Evolutionary conservation across 2,888 invertebrate species (phyloP).

Genomic region (Drosophila glabriapex): DNA sequence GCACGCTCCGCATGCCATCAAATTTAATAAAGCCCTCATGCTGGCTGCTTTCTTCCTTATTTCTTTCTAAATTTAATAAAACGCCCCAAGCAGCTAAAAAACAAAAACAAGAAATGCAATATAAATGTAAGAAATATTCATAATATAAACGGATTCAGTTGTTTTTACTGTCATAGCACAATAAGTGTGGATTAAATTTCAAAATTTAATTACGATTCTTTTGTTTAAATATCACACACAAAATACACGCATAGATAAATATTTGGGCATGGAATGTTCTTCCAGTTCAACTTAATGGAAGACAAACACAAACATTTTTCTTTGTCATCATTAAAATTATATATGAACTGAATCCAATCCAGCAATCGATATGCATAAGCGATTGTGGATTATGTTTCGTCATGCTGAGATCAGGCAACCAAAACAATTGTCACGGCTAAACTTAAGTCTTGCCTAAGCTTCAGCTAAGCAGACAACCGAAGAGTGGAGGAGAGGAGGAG

Average conservation of each 20-base stretch:
- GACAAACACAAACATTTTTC: neutral
- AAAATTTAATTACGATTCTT: neutral
- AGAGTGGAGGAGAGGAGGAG: neutral
- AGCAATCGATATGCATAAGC: constrained; percentile 5
- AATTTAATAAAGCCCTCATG: constrained; percentile 40
- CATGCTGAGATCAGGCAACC: constrained; percentile 5
- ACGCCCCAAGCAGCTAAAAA: neutral
- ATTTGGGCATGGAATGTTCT: neutral
- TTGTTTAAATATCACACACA: neutral
- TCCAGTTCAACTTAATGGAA: neutral
- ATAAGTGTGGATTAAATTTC: neutral
- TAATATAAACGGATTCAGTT: neutral
- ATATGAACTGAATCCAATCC: neutral
- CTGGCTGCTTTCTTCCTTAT: neutral
- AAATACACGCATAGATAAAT: neutral
- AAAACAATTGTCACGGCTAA: constrained; percentile 44
- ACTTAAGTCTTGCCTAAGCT: constrained; percentile 13
- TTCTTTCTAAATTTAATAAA: constrained; percentile 4
- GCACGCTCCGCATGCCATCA: constrained; percentile 22
- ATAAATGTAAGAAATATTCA: constrained; percentile 3
- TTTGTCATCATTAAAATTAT: constrained; percentile 2
- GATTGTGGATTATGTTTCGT: constrained; percentile 27
- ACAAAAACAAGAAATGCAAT: neutral
- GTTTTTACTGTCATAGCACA: neutral
- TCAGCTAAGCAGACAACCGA: neutral